phyloP scores from a whole-genome alignment of 2,113 vertebrate genomes.

The Leucopsar rothschildi region DNA sequence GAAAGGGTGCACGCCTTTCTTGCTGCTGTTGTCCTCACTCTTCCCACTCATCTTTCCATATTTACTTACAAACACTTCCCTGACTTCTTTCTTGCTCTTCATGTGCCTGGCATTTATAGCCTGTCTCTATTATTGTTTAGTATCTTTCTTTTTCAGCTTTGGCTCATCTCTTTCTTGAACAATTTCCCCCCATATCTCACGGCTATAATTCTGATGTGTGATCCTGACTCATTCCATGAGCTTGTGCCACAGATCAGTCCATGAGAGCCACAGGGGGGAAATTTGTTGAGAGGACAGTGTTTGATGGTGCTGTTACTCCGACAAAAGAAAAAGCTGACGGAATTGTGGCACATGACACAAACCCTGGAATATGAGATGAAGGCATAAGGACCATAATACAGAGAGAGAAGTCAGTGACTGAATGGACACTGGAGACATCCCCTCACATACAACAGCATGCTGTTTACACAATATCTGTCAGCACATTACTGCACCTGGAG shows the following conservation, averaged over 20 bases:
- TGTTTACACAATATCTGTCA: not conserved
- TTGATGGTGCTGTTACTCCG: not conserved
- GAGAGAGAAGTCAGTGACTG: not conserved
- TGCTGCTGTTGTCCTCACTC: not conserved
- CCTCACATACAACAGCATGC: not conserved
- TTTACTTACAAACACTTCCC: not conserved
- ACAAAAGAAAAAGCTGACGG: not conserved
- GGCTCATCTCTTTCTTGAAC: not conserved
- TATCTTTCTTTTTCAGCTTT: not conserved
- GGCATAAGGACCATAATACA: not conserved
- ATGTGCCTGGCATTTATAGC: not conserved
- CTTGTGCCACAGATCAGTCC: not conserved
- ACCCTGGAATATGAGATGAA: not conserved
- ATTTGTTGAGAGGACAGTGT: not conserved
- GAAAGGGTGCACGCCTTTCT: not conserved
- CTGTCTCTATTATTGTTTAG: not conserved
- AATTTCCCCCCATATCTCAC: not conserved
- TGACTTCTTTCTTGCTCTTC: not conserved
- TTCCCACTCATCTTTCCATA: slow-evolving; percentile 17
- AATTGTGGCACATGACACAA: not conserved
- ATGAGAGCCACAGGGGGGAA: not conserved
- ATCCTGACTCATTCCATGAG: not conserved
- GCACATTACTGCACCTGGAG: not conserved
- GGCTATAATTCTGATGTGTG: not conserved
- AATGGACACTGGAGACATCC: not conserved